Conservation (phyloP, 2,113 vertebrate genomes). For the Sylvilagus bachmani region DNA sequence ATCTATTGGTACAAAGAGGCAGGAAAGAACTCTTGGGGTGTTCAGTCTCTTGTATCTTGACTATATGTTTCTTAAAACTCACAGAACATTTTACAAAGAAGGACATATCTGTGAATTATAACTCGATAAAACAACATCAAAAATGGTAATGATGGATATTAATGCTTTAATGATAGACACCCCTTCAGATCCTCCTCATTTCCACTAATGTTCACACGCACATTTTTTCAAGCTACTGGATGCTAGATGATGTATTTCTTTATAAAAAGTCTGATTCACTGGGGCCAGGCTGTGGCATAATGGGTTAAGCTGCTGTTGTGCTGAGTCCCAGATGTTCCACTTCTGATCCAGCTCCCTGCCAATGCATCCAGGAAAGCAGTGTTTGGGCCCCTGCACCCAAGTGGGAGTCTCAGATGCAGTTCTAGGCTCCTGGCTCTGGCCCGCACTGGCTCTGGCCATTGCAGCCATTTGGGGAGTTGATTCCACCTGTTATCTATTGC, state of each 20-base stretch:
- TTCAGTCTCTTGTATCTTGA: background rate
- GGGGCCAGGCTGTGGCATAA: no score
- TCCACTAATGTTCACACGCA: background rate
- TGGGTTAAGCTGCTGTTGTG: no score
- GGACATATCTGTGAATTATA: background rate
- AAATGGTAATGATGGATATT: background rate
- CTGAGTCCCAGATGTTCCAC: no score
- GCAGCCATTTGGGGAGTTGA: background rate
- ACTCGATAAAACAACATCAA: background rate
- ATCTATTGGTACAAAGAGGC: background rate
- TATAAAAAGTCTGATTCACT: background rate
- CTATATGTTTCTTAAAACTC: background rate
- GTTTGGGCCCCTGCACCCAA: no score
- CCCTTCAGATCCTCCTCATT: slow-evolving; percentile 7
- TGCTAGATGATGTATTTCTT: background rate
- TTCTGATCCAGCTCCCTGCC: no score
- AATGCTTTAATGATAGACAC: background rate
- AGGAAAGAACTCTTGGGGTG: background rate
- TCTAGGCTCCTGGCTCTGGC: no score
- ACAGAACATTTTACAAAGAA: background rate
- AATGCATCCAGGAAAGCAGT: no score
- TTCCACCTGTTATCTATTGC: background rate
- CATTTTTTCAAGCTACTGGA: background rate
- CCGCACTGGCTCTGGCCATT: no score
- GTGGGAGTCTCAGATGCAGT: no score